These are phyloP conservation scores for Trialeurodes vaporariorum DNA, from an alignment of 1,140 invertebrate species.

Conservation along the genomic window DNA sequence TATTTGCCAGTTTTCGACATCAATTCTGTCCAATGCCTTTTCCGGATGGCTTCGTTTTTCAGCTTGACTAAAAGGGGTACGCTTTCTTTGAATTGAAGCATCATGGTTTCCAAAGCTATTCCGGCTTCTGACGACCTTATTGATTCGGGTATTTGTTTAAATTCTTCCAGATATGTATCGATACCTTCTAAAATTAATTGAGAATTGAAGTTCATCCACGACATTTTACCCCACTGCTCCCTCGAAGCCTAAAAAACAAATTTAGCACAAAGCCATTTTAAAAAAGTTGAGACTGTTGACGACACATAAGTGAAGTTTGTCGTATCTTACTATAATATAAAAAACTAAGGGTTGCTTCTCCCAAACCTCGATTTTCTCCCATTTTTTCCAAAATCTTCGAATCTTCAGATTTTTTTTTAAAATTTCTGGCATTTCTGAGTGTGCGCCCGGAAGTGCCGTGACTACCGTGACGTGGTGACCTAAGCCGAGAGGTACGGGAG, in stretches of 20 bases:
- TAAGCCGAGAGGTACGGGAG: too few relatives aligned
- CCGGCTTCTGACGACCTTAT: conserved; percentile 47
- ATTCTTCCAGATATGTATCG: conserved; percentile 68
- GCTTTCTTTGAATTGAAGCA: conserved; percentile 78
- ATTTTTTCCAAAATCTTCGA: too few relatives aligned
- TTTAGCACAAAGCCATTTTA: conserved; percentile 24
- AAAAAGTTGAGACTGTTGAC: neutral
- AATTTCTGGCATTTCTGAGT: too few relatives aligned
- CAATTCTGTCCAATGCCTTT: conserved; percentile 75
- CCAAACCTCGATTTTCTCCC: too few relatives aligned
- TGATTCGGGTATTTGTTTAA: conserved; percentile 46
- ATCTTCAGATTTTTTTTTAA: too few relatives aligned
- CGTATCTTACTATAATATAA: too few relatives aligned
- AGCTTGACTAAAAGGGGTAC: conserved; percentile 80
- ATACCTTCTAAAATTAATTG: conserved; percentile 73
- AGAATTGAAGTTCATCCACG: conserved; percentile 78
- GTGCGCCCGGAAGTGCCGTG: too few relatives aligned
- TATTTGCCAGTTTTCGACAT: conserved; percentile 68
- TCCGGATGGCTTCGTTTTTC: conserved; percentile 78
- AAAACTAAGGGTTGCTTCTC: too few relatives aligned
- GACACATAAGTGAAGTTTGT: neutral
- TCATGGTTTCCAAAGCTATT: conserved; percentile 55
- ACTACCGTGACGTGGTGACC: too few relatives aligned
- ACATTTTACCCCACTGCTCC: conserved; percentile 67
- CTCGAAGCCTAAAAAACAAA: too few relatives aligned